phyloP scores from a whole-genome alignment of 2,888 invertebrate species.

The Euplagia quadripunctaria region DNA sequence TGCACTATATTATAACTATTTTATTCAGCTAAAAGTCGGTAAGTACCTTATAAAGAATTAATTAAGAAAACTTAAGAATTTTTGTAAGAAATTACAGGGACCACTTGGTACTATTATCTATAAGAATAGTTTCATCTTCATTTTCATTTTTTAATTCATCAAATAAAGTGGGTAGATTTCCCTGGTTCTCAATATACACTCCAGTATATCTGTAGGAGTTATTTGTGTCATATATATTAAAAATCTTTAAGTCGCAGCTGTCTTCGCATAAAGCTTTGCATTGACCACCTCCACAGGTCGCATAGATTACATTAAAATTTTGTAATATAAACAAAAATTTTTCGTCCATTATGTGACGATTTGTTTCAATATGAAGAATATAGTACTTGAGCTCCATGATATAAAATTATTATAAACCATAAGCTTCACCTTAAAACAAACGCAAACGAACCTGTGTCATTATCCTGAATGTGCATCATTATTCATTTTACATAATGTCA shows the following conservation, averaged over 20 bases:
- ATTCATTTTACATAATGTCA: slow-evolving; percentile 6
- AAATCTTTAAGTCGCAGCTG: background rate
- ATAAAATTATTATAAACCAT: background rate
- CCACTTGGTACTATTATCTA: too few species aligned
- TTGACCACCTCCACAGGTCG: slow-evolving; percentile 3
- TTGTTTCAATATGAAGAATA: background rate
- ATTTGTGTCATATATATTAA: too few species aligned
- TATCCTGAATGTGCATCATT: slow-evolving; percentile 7
- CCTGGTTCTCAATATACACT: too few species aligned
- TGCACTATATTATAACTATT: background rate
- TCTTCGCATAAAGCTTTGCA: background rate
- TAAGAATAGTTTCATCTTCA: too few species aligned
- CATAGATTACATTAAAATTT: slow-evolving; percentile 4
- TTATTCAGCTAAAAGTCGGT: background rate
- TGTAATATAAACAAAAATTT: slow-evolving; percentile 5
- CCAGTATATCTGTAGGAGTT: too few species aligned
- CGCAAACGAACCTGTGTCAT: background rate
- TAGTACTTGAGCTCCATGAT: slow-evolving; percentile 2
- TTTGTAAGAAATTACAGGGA: too few species aligned
- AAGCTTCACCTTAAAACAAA: background rate
- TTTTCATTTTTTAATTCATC: too few species aligned
- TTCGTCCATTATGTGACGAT: background rate
- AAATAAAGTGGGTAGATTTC: too few species aligned
- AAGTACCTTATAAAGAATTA: too few species aligned
- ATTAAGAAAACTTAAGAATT: too few species aligned